phyloP scores from a whole-genome alignment of 2,113 vertebrate species.

The Illadopsis cleaveri region DNA sequence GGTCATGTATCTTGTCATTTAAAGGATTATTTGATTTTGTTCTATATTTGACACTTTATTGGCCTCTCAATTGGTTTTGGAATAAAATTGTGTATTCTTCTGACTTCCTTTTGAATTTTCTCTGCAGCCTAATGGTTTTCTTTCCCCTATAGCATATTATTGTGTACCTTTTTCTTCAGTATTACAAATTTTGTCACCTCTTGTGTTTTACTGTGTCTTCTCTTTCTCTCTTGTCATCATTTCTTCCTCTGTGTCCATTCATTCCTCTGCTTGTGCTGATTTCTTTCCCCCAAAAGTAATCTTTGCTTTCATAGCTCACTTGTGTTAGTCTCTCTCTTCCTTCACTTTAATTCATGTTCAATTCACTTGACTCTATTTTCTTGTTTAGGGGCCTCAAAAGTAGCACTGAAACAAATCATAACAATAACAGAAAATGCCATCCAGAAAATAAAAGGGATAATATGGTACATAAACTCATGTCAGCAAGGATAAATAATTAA shows the following conservation, averaged over 20 bases:
- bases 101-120: neutral
- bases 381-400: neutral
- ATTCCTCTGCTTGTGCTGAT: neutral
- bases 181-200: neutral
- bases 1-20: neutral
- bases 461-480: neutral
- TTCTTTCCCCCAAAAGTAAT: neutral
- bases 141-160: neutral
- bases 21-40: neutral
- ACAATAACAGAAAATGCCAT: neutral
- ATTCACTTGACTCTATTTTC: neutral
- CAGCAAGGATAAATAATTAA: neutral
- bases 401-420: neutral
- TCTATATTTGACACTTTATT: neutral
- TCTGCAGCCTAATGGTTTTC: neutral
- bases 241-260: neutral
- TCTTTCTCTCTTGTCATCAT: neutral
- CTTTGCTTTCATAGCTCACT: neutral
- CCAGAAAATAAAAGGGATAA: neutral
- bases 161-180: neutral
- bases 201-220: neutral
- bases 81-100: neutral
- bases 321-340: neutral
- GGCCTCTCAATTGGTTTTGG: neutral
- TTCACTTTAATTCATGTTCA: neutral